Evolutionary conservation across 2,888 invertebrate genomes (phyloP), one percentile per base, ranked within the genome.

Genomic region (Agrotis ipsilon): DNA sequence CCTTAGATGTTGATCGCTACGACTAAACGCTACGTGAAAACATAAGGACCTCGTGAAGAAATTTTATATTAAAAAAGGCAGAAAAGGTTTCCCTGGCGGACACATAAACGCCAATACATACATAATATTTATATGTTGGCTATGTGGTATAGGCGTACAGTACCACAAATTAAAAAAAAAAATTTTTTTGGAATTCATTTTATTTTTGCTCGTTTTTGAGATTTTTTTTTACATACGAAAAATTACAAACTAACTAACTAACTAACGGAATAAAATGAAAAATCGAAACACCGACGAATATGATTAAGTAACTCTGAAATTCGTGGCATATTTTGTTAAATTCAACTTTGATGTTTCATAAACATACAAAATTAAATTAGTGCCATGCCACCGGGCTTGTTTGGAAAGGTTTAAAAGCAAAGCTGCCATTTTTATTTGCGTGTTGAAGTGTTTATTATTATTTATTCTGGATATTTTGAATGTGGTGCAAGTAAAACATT

Each of bases 391-490:
- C 19, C 61, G 72, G 61, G 52, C 45, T 6, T 68, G 69, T 65
- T 58, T 63, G 70, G 14, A 60, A 64, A 72, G 32, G 54, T 69
- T 70, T 81, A 69, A 63, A 75, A 80, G 75, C 68, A 63, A 77
- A 49, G 62, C 68, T 13, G 43, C 62, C 13, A 59, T 79, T 62
- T 85, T 85, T 83, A 82, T 85, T 79, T 72, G 67, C 51, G 55
- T 62, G 82, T 58, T 72, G 84, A 86, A 79, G 83, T 83, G 68
- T 87, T 86, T 85, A 87, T 84, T 78, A 77, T 68, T 83, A 81
- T 87, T 86, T 87, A 84, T 84, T 81, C 72, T 55, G 70, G 75
- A 73, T 72, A 78, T 85, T n/a, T 85, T 82, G 71, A 75, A 86
- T 81, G 83, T 80, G 82, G 64, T 69, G 72, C 66, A 67, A 75